Conservation (phyloP, 1,140 invertebrate species). For the Hypsibius dujardini region DNA sequence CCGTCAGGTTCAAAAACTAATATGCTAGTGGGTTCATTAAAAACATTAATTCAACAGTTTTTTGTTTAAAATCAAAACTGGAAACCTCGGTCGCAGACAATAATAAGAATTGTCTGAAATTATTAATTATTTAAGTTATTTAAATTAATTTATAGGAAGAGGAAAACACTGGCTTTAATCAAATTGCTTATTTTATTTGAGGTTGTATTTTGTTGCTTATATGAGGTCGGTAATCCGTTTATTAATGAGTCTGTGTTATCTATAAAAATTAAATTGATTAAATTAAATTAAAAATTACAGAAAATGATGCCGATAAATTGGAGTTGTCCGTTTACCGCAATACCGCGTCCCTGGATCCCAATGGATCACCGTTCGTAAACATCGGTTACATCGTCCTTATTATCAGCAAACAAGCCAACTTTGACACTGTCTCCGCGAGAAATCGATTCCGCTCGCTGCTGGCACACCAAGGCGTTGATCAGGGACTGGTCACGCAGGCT, state of each 20-base stretch:
- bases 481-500: background rate
- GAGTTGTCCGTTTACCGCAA: background rate
- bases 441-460: background rate
- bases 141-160: no score
- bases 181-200: background rate
- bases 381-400: background rate
- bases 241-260: no score
- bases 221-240: no score
- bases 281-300: background rate
- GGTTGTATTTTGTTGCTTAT: no score
- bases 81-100: no score
- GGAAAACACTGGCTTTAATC: background rate
- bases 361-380: background rate
- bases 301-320: background rate
- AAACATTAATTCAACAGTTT: no score
- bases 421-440: background rate
- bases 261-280: no score
- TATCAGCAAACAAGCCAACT: background rate
- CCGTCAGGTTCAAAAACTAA: no score
- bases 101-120: no score
- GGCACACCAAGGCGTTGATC: background rate
- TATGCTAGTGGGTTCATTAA: no score
- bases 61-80: no score
- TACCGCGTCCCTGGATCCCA: background rate
- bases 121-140: no score